phyloP scores from a whole-genome alignment of 2,113 vertebrate species.

The Lethenteron reissneri region DNA sequence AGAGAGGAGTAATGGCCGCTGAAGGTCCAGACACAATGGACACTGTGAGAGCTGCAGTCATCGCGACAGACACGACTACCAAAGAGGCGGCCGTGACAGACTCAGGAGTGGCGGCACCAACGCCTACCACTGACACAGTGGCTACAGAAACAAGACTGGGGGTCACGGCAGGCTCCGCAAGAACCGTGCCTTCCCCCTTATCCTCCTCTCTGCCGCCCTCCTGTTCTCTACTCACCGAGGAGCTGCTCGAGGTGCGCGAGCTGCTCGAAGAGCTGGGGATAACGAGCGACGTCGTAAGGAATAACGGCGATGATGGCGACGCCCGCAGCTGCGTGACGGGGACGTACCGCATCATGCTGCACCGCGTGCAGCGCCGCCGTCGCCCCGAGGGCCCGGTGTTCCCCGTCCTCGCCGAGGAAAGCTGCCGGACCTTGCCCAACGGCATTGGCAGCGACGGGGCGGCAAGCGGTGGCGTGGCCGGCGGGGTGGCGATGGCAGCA shows the following conservation, averaged over 20 bases:
- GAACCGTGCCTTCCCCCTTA: too few species aligned
- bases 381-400: conserved; percentile 26
- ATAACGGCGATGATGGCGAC: conserved; percentile 49
- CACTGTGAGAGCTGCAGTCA: too few species aligned
- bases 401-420: background rate
- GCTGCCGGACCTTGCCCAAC: background rate
- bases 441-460: background rate
- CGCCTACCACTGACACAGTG: too few species aligned
- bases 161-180: too few species aligned
- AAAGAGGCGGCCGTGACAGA: too few species aligned
- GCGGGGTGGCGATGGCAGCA: background rate
- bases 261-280: conserved; percentile 50
- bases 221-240: conserved; percentile 26
- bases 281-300: conserved; percentile 16
- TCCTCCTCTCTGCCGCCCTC: too few species aligned
- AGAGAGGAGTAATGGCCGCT: too few species aligned
- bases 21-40: too few species aligned
- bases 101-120: too few species aligned
- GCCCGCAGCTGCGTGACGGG: conserved; percentile 64
- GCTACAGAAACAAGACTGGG: too few species aligned
- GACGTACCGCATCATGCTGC: conserved; percentile 63
- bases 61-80: too few species aligned
- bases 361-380: conserved; percentile 47
- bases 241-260: conserved; percentile 47
- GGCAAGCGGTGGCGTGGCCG: background rate